Conservation (phyloP, 2,113 vertebrate species). For the Cheirogaleus medius region DNA sequence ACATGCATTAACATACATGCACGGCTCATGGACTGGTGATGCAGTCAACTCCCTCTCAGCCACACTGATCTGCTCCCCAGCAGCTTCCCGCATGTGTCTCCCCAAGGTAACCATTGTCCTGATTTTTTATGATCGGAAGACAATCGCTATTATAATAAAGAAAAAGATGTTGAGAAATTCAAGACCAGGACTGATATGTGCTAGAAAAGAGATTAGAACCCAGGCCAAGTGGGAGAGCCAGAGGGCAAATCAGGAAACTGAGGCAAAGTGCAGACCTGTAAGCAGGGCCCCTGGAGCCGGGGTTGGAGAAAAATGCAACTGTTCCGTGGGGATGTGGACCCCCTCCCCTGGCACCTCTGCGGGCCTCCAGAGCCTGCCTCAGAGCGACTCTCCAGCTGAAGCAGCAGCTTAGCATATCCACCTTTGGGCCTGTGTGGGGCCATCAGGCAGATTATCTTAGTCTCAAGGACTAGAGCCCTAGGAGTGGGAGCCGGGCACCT, state of each 20-base stretch:
- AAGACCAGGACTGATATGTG: not conserved
- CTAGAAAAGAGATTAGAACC: not conserved
- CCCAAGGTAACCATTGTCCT: not conserved
- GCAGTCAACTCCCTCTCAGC: not conserved
- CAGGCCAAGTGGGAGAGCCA: not conserved
- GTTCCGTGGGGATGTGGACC: not conserved
- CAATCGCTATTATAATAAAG: not conserved
- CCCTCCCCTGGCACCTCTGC: too few species aligned
- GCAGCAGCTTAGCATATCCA: not conserved
- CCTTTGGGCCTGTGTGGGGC: not conserved
- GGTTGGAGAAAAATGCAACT: not conserved
- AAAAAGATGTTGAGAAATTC: not conserved
- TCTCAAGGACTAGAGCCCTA: not conserved
- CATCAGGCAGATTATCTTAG: too few species aligned
- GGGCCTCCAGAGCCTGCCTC: not conserved
- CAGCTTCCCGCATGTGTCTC: not conserved
- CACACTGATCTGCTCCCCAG: not conserved
- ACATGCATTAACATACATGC: not conserved
- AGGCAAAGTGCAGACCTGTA: not conserved
- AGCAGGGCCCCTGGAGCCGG: not conserved
- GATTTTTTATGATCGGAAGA: not conserved
- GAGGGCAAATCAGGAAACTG: not conserved
- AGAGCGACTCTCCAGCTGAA: not conserved
- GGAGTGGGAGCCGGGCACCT: not conserved
- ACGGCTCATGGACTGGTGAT: not conserved